Evolutionary conservation across 2,888 invertebrate species (phyloP).

Genomic region (Cheiracanthium punctorium): DNA sequence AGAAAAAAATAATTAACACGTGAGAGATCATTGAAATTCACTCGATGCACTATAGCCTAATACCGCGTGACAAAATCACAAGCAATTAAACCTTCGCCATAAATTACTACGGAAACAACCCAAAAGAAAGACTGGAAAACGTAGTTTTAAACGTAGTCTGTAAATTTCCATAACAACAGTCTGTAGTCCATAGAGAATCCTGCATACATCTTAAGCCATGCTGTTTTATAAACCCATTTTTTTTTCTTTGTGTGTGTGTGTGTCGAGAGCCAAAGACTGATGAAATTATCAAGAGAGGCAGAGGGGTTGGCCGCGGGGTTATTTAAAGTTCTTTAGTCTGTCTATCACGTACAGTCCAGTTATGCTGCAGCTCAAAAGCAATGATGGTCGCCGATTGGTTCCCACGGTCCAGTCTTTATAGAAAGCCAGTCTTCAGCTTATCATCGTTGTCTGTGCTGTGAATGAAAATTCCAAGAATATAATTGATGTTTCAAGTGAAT

Average conservation of each 20-base stretch:
- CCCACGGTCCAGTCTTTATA: conserved; percentile 49
- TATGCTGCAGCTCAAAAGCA: conserved; percentile 20
- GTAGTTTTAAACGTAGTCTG: neutral
- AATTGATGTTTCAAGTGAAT: neutral
- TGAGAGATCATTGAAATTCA: too few relatives aligned
- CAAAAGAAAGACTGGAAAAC: neutral
- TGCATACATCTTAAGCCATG: neutral
- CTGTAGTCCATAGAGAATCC: neutral
- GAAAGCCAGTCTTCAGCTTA: neutral
- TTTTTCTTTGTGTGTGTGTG: neutral
- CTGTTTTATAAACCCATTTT: neutral
- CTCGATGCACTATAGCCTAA: too few relatives aligned
- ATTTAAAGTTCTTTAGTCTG: conserved; percentile 21
- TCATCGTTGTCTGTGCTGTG: conserved; percentile 3
- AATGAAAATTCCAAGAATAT: conserved; percentile 5
- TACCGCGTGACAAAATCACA: too few relatives aligned
- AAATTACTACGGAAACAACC: too few relatives aligned
- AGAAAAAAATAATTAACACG: too few relatives aligned
- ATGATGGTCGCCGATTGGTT: conserved; percentile 35
- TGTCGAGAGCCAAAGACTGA: conserved; percentile 26
- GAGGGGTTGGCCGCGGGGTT: conserved; percentile 12
- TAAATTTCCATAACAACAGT: neutral
- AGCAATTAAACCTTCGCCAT: too few relatives aligned
- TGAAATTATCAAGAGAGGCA: conserved; percentile 46
- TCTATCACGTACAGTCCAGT: conserved; percentile 52